Evolutionary conservation across 2,797 vertebrate species (phyloP).

Genomic region (Glossophaga mutica): DNA sequence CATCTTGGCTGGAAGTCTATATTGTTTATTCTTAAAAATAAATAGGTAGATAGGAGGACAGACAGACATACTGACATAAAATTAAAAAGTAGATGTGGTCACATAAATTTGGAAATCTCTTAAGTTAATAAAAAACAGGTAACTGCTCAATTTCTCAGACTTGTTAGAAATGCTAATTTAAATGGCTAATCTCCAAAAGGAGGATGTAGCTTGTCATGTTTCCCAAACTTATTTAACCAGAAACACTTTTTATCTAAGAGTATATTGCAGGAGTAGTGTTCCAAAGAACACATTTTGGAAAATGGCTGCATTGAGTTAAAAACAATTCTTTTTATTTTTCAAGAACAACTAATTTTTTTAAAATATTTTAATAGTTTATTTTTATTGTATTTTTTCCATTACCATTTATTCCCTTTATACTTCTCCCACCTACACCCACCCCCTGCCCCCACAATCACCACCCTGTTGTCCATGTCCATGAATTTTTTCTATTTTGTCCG

Average conservation of each 20-base stretch:
- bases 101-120: neutral
- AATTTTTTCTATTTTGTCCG: neutral
- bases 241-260: neutral
- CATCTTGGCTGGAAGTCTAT: neutral
- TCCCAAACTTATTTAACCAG: neutral
- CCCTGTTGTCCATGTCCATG: neutral
- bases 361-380: neutral
- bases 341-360: neutral
- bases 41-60: neutral
- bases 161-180: neutral
- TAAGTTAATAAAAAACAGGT: neutral
- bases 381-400: neutral
- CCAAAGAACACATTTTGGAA: neutral
- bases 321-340: neutral
- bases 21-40: constrained; percentile 12
- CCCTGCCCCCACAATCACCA: neutral
- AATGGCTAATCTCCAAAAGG: neutral
- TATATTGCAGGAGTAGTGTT: neutral
- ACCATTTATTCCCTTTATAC: neutral
- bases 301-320: neutral
- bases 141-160: neutral
- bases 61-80: neutral
- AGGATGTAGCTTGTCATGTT: neutral
- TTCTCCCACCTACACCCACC: neutral
- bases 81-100: neutral